Conservation (phyloP, 2,113 vertebrate species). For the Prionailurus viverrinus region DNA sequence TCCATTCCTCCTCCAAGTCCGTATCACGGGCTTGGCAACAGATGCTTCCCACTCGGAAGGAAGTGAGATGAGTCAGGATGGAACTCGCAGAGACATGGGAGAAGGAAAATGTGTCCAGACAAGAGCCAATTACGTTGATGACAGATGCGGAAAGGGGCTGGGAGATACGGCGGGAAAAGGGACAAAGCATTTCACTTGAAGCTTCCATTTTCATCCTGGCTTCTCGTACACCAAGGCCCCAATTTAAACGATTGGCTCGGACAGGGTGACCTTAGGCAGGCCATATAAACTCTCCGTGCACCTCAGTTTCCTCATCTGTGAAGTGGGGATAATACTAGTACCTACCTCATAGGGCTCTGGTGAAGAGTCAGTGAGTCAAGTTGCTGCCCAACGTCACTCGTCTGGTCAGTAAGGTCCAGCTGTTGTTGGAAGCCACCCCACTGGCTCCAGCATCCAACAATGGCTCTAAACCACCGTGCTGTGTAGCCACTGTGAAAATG, state of each 20-base stretch:
- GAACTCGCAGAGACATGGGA: background rate
- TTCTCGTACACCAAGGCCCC: background rate
- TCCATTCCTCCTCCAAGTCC: background rate
- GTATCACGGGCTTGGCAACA: background rate
- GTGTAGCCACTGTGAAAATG: background rate
- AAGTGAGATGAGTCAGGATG: background rate
- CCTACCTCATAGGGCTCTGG: background rate
- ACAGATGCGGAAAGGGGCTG: background rate
- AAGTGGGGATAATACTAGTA: background rate
- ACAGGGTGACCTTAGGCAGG: background rate
- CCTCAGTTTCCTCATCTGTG: background rate
- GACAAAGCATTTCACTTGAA: background rate
- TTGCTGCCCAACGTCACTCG: background rate
- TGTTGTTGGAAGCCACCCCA: background rate
- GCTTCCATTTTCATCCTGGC: constrained; percentile 11
- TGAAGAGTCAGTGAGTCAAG: background rate
- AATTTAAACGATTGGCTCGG: background rate
- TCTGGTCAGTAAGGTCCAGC: background rate
- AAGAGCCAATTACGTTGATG: background rate
- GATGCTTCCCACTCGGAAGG: background rate
- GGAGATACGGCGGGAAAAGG: background rate
- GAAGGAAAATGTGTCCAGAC: background rate
- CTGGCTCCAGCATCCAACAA: background rate
- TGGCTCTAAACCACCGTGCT: background rate
- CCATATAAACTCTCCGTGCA: background rate